phyloP scores from a whole-genome alignment of 2,888 invertebrate species.

The Rhagonycha fulva region DNA sequence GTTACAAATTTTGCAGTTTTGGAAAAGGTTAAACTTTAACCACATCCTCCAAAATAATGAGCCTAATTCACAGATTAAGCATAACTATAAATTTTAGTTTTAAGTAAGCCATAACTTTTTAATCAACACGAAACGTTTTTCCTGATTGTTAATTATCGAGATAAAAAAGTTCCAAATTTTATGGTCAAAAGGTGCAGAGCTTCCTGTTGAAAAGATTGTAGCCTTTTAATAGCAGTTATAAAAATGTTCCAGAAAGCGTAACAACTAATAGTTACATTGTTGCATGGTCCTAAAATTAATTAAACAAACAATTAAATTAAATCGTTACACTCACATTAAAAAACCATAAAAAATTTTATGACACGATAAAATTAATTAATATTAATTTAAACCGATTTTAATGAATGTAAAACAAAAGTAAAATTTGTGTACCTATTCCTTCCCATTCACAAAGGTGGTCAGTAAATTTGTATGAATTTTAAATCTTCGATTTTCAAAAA shows the following conservation, averaged over 20 bases:
- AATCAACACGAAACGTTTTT: too few relatives aligned
- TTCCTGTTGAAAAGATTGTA: background rate
- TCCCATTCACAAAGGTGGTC: background rate
- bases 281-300: background rate
- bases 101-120: background rate
- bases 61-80: background rate
- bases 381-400: background rate
- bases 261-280: background rate
- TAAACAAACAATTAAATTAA: background rate
- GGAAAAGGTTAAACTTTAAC: conserved; percentile 35
- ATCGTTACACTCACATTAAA: background rate
- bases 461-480: background rate
- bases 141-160: too few relatives aligned
- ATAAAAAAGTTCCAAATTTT: background rate
- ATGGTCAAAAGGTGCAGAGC: background rate
- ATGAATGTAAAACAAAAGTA: background rate
- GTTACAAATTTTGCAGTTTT: conserved; percentile 3
- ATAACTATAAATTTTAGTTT: too few relatives aligned
- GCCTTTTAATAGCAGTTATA: background rate
- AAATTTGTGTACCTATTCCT: background rate
- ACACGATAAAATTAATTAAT: background rate
- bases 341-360: background rate
- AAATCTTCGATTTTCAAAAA: background rate
- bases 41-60: background rate
- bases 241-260: background rate